Percentiles rank a stretch among this genome's conserved stretches.
Evolutionary conservation across 92 coral and sea anemone species (phyloP).

Genomic region (Zoanthus gigantus): DNA sequence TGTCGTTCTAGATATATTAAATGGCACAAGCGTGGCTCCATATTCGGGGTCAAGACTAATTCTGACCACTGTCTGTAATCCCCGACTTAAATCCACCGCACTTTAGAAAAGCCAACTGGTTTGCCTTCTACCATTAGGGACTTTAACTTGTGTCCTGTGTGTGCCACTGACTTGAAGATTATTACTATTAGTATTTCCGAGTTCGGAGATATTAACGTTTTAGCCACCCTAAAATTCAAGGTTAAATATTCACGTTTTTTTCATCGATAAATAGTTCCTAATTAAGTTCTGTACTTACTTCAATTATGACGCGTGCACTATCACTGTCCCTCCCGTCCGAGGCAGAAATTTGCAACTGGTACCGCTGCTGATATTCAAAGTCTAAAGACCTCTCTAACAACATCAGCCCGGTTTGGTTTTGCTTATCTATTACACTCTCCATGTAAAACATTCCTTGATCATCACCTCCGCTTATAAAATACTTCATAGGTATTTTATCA

Average conservation of each 20-base stretch:
- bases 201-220: too few species aligned
- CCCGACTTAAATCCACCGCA: too few species aligned
- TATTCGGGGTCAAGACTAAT: too few species aligned
- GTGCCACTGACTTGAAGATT: too few species aligned
- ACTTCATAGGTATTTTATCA: conserved; percentile 53
- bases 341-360: conserved; percentile 75
- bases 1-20: too few species aligned
- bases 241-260: background rate
- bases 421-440: conserved; percentile 39
- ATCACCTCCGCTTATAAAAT: conserved; percentile 82
- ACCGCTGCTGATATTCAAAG: conserved; percentile 65
- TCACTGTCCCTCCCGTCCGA: conserved; percentile 83
- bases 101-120: too few species aligned
- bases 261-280: background rate
- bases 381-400: conserved; percentile 81
- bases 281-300: conserved; percentile 44
- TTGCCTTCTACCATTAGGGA: too few species aligned
- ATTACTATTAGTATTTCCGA: too few species aligned
- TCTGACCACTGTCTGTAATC: too few species aligned
- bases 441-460: conserved; percentile 68
- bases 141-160: too few species aligned
- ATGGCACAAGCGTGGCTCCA: too few species aligned
- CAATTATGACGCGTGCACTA: conserved; percentile 57
- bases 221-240: background rate
- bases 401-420: conserved; percentile 31